Conservation (phyloP, 2,797 vertebrate species). For the Chromis chromis region DNA sequence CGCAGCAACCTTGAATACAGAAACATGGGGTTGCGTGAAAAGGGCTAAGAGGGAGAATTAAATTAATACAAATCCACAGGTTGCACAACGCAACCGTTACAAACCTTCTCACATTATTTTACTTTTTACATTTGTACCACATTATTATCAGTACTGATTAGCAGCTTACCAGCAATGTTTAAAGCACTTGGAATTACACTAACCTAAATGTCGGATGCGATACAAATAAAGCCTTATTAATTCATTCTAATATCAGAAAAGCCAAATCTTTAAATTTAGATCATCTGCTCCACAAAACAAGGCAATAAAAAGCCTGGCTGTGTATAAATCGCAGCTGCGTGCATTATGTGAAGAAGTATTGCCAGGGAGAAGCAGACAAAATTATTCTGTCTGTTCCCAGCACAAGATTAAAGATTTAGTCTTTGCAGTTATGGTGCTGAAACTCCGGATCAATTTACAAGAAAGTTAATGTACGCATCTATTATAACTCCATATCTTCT, state of each 20-base stretch:
- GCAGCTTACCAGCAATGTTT: too few species aligned
- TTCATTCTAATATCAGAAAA: neutral
- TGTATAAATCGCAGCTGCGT: slow-evolving; percentile 3
- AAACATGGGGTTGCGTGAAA: too few species aligned
- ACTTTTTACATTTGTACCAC: neutral
- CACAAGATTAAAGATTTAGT: slow-evolving; percentile 23
- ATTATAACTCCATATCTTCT: neutral
- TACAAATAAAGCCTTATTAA: slow-evolving; percentile 1
- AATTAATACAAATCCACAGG: too few species aligned
- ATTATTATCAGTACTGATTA: neutral
- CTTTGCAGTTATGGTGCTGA: slow-evolving; percentile 4
- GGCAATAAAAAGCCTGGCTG: neutral
- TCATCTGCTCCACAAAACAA: neutral
- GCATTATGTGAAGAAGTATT: neutral
- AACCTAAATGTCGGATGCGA: neutral
- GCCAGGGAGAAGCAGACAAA: neutral
- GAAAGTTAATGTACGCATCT: neutral
- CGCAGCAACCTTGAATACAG: too few species aligned
- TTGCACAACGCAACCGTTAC: too few species aligned
- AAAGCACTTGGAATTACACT: neutral
- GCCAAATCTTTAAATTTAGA: slow-evolving; percentile 3
- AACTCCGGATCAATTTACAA: neutral
- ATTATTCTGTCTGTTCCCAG: slow-evolving; percentile 13
- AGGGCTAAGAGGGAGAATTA: too few species aligned
- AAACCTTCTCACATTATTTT: too few species aligned